phyloP scores from a whole-genome alignment of 2,797 vertebrate species.

The Babyrousa celebensis region DNA sequence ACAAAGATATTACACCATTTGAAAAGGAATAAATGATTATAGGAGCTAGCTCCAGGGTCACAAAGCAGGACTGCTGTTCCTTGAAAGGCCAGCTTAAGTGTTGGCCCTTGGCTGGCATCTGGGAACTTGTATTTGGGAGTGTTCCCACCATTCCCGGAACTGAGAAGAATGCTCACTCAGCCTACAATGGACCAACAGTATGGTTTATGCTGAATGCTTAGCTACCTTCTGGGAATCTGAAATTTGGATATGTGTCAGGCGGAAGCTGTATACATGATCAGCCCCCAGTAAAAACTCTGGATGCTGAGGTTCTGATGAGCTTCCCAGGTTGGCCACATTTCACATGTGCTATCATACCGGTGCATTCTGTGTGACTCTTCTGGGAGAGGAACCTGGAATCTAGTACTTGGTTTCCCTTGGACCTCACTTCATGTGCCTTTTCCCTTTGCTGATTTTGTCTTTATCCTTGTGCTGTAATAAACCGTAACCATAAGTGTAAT shows the following conservation, averaged over 20 bases:
- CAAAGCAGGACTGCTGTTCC: background rate
- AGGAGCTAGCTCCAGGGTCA: background rate
- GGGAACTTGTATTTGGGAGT: background rate
- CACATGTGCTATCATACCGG: background rate
- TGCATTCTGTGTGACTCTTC: background rate
- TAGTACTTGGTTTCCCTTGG: background rate
- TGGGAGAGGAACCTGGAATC: background rate
- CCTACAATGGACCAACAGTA: background rate
- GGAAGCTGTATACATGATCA: background rate
- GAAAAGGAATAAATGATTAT: background rate
- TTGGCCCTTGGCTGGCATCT: background rate
- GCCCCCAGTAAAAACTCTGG: background rate
- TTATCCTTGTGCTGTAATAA: constrained; percentile 33
- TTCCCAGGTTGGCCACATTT: background rate
- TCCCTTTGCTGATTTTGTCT: constrained; percentile 55
- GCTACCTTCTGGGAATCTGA: background rate
- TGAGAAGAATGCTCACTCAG: background rate
- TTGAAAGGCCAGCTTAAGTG: background rate
- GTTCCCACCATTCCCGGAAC: background rate
- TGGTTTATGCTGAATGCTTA: background rate
- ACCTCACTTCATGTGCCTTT: background rate
- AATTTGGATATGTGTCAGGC: background rate
- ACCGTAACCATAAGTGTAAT: background rate
- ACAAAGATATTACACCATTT: background rate
- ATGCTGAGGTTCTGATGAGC: background rate